Conservation (phyloP, 2,888 invertebrate genomes). For the Phortica magna region DNA sequence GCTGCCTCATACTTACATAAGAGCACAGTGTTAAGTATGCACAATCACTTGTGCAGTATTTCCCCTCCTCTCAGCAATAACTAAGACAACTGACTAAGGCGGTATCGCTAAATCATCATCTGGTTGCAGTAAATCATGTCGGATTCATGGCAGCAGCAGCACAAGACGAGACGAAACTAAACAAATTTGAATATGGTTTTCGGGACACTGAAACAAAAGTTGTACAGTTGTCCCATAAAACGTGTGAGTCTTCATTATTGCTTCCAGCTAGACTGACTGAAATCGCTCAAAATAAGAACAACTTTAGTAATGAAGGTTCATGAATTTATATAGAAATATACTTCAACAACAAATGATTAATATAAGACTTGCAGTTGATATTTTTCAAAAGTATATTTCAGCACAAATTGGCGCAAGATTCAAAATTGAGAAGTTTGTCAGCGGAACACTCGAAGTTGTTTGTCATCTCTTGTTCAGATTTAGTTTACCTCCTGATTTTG, state of each 20-base stretch:
- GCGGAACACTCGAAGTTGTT: too few species aligned
- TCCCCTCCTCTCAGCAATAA: conserved; percentile 44
- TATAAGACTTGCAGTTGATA: too few species aligned
- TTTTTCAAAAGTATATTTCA: too few species aligned
- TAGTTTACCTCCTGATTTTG: neutral
- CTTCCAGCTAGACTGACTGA: too few species aligned
- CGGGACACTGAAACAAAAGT: neutral
- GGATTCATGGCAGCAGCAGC: conserved; percentile 31
- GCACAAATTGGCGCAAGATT: too few species aligned
- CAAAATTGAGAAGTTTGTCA: too few species aligned
- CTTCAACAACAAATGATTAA: too few species aligned
- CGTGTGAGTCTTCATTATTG: neutral
- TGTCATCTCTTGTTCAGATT: too few species aligned
- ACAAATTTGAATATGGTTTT: neutral
- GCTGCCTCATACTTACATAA: conserved; percentile 40
- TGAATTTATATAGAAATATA: too few species aligned
- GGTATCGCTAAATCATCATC: conserved; percentile 74
- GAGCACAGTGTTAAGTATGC: conserved; percentile 13
- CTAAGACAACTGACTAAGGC: conserved; percentile 50
- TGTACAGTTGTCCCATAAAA: conserved; percentile 3
- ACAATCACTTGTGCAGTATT: neutral
- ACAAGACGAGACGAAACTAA: neutral
- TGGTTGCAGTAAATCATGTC: conserved; percentile 67
- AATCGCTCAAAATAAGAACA: too few species aligned
- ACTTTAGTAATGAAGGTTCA: too few species aligned